These are phyloP conservation scores for Heliocidaris tuberculata DNA, from an alignment of 35 echinoderm and acorn worm genomes.

Conservation along the genomic window DNA sequence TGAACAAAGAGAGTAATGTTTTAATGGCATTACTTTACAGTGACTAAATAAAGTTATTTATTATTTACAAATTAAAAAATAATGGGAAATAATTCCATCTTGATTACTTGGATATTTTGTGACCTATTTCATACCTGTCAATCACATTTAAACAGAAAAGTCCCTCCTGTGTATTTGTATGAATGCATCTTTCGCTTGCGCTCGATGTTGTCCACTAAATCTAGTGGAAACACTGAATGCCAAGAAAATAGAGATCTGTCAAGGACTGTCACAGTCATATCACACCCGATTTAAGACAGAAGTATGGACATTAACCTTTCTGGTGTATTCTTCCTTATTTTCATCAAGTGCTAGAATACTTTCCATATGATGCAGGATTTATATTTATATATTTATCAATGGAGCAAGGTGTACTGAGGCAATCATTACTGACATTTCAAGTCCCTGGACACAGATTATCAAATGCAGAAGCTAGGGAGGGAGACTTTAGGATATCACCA, in stretches of 20 bases:
- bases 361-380: neutral
- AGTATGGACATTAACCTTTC: neutral
- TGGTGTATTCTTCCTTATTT: neutral
- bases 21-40: too few relatives aligned
- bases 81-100: too few relatives aligned
- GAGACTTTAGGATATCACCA: neutral
- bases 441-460: neutral
- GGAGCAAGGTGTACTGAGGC: neutral
- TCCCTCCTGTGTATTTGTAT: neutral
- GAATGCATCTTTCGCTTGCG: neutral
- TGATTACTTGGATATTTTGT: neutral
- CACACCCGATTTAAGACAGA: neutral
- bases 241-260: slow-evolving; percentile 2
- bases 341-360: neutral
- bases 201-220: neutral
- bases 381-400: neutral
- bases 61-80: too few relatives aligned
- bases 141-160: neutral
- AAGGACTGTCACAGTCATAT: neutral
- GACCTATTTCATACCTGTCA: neutral
- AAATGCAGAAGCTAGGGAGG: neutral
- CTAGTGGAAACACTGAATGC: neutral
- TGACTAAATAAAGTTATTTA: too few relatives aligned
- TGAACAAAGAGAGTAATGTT: too few relatives aligned
- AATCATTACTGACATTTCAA: neutral